phyloP scores from a whole-genome alignment of 2,797 vertebrate species.

The Myotis vivesi region DNA sequence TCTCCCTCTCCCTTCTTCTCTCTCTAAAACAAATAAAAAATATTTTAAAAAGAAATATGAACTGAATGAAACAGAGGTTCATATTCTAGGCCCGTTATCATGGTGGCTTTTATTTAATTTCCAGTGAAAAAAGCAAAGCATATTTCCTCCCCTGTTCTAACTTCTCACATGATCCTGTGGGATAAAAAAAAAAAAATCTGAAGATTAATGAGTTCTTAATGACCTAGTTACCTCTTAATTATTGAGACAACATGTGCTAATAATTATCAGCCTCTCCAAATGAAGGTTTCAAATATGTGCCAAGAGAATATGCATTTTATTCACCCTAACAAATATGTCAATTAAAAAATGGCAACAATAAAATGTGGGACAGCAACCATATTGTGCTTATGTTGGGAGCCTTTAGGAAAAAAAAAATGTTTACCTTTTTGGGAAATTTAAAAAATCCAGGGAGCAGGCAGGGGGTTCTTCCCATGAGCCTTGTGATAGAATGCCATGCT shows the following conservation, averaged over 20 bases:
- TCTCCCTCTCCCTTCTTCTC: no score
- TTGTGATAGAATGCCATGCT: fast-evolving
- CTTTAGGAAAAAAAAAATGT: background rate
- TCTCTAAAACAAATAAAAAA: no score
- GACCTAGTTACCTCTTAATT: conserved; percentile 69
- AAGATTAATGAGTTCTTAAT: conserved; percentile 76
- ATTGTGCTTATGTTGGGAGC: background rate
- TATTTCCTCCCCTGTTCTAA: background rate
- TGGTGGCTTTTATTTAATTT: conserved; percentile 30
- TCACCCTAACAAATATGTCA: background rate
- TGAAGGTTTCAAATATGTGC: conserved; percentile 28
- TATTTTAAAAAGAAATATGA: background rate
- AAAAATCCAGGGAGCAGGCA: background rate
- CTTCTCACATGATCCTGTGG: conserved; percentile 36
- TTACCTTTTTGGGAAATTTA: background rate
- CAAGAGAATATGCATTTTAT: background rate
- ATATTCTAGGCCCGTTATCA: background rate
- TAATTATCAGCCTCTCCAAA: conserved; percentile 37
- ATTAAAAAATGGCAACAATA: background rate
- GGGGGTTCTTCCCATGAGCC: background rate
- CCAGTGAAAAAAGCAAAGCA: conserved; percentile 10
- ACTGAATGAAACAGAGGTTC: background rate
- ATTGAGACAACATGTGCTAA: conserved; percentile 59
- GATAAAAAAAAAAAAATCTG: conserved; percentile 26
- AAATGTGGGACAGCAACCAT: background rate